These are phyloP conservation scores for Altica lythri DNA, from an alignment of 2,888 invertebrate species.

Conservation along the genomic window DNA sequence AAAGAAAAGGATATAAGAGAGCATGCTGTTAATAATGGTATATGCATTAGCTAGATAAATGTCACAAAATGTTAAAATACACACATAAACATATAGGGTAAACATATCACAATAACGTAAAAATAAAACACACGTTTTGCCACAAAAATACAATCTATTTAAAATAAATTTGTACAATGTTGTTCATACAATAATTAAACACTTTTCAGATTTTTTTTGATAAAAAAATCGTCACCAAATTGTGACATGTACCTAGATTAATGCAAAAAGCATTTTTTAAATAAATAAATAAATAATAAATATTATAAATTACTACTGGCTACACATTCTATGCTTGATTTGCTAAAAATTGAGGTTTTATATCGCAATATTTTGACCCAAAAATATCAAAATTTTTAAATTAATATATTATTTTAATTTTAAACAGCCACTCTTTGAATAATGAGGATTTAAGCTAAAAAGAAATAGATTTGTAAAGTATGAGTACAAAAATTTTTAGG, in stretches of 20 bases:
- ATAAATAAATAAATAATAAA: conserved; percentile 62
- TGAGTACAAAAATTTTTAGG: no score
- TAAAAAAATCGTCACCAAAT: conserved; percentile 49
- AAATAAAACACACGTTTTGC: conserved; percentile 35
- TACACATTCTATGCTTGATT: conserved; percentile 24
- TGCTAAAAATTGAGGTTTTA: conserved; percentile 35
- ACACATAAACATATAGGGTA: conserved; percentile 26
- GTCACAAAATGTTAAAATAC: conserved; percentile 50
- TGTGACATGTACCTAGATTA: conserved; percentile 59
- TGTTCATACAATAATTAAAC: conserved; percentile 34
- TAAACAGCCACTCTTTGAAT: no score
- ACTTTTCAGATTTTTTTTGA: conserved; percentile 14
- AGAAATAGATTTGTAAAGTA: no score
- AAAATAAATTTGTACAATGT: conserved; percentile 37
- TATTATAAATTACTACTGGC: conserved; percentile 44
- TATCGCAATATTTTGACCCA: no score
- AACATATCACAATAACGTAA: conserved; percentile 18
- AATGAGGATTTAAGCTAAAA: no score
- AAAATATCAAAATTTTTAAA: no score
- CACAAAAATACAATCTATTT: conserved; percentile 34
- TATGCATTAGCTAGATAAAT: conserved; percentile 53
- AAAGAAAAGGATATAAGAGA: conserved; percentile 8
- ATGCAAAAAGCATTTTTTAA: conserved; percentile 51
- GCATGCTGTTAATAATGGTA: conserved; percentile 33
- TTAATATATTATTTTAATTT: no score